phyloP scores from a whole-genome alignment of 2,888 invertebrate species.

The Diaprepes abbreviatus region DNA sequence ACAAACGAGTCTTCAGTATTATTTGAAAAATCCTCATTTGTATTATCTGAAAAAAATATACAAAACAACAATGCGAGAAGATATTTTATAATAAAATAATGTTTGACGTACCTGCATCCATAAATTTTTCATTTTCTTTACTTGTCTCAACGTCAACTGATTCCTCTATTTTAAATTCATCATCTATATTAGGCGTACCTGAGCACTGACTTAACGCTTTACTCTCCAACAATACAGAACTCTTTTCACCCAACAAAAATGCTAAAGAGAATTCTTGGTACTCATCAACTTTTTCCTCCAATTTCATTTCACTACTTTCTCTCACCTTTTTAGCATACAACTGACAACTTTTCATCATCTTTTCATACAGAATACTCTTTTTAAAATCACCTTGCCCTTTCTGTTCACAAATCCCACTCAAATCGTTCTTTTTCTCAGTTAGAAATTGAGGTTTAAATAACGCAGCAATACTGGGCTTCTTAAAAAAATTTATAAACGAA shows the following conservation, averaged over 20 bases:
- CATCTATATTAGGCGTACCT: background rate
- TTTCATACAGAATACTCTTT: conserved; percentile 21
- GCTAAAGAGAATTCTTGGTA: conserved; percentile 52
- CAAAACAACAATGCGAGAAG: background rate
- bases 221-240: conserved; percentile 25
- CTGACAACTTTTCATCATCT: conserved; percentile 51
- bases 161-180: background rate
- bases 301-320: conserved; percentile 33
- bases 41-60: background rate
- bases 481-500: conserved; percentile 53
- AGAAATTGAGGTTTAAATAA: conserved; percentile 51
- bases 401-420: background rate
- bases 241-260: conserved; percentile 43
- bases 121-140: background rate
- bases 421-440: background rate
- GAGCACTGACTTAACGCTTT: conserved; percentile 33
- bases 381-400: background rate
- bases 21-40: background rate
- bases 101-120: background rate
- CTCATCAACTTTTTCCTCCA: conserved; percentile 16
- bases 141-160: background rate
- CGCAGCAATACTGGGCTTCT: conserved; percentile 54
- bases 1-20: background rate
- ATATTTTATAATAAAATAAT: background rate
- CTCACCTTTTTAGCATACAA: conserved; percentile 50